Conservation (phyloP, 2,797 vertebrate genomes). For the Melanotaenia maccullochi region DNA sequence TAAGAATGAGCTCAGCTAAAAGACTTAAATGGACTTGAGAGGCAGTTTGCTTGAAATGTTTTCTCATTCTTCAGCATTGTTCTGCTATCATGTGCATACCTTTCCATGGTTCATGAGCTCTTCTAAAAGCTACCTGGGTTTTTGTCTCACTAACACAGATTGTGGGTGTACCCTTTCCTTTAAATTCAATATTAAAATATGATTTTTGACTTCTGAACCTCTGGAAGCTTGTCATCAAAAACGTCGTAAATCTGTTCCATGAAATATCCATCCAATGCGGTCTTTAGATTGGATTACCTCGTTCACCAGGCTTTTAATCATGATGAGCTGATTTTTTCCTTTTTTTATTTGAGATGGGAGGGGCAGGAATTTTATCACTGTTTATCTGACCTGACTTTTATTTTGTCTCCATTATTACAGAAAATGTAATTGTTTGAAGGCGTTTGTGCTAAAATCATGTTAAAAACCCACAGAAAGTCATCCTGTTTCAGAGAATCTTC, state of each 20-base stretch:
- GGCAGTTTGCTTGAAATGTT: no score
- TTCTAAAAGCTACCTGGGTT: not conserved
- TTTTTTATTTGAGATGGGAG: not conserved
- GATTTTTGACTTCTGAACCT: constrained; percentile 87
- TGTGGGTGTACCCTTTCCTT: not conserved
- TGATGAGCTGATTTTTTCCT: constrained; percentile 13
- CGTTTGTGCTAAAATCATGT: not conserved
- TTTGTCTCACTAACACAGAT: constrained; percentile 8
- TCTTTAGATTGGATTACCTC: constrained; percentile 87
- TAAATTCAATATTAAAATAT: constrained; percentile 70
- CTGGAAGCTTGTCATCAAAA: constrained; percentile 74
- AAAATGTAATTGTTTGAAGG: constrained; percentile 2
- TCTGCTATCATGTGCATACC: no score
- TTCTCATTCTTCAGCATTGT: no score
- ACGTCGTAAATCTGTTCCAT: constrained; percentile 83
- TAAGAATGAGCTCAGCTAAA: no score
- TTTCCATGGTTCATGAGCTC: not conserved
- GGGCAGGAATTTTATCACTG: not conserved
- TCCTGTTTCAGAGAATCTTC: no score
- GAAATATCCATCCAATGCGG: constrained; percentile 86
- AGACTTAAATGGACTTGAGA: no score
- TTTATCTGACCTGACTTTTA: not conserved
- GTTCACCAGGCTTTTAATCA: constrained; percentile 53
- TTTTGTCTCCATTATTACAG: not conserved
- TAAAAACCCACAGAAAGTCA: no score